Percentiles rank a stretch among this genome's conserved stretches.
Evolutionary conservation across 2,797 vertebrate genomes (phyloP).

Genomic region (Anas bernieri): DNA sequence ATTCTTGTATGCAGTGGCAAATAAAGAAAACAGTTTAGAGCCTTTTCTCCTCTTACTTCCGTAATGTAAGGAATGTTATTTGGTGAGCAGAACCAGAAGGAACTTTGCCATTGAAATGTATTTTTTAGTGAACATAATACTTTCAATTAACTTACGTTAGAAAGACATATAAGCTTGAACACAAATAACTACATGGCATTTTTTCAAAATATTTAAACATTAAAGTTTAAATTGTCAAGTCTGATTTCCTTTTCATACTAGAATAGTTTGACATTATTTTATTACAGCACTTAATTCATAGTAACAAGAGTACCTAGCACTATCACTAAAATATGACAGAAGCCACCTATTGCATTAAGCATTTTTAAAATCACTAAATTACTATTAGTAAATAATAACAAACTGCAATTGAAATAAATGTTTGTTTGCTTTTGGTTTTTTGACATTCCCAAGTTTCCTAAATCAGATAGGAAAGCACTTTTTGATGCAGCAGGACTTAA

Average conservation of each 20-base stretch:
- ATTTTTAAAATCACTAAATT: background rate
- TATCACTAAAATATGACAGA: background rate
- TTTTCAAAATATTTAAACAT: background rate
- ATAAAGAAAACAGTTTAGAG: background rate
- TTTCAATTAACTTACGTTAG: background rate
- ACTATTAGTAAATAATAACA: background rate
- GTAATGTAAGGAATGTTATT: background rate
- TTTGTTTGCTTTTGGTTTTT: background rate
- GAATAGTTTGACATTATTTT: background rate
- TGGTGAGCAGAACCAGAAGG: background rate
- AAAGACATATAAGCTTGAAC: background rate
- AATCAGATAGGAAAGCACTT: background rate
- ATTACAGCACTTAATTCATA: background rate
- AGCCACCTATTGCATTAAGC: background rate
- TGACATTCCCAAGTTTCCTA: background rate
- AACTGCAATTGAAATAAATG: background rate
- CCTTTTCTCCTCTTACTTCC: background rate
- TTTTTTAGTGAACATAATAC: background rate
- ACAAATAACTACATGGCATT: background rate
- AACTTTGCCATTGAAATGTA: fast-evolving
- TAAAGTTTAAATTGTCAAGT: background rate
- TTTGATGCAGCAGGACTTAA: background rate
- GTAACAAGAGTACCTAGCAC: background rate
- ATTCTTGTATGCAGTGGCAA: background rate
- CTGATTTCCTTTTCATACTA: background rate